Evolutionary conservation across 2,888 invertebrate species (phyloP), one percentile per base, ranked within the genome.

Genomic region (Rhabditophanes sp.): DNA sequence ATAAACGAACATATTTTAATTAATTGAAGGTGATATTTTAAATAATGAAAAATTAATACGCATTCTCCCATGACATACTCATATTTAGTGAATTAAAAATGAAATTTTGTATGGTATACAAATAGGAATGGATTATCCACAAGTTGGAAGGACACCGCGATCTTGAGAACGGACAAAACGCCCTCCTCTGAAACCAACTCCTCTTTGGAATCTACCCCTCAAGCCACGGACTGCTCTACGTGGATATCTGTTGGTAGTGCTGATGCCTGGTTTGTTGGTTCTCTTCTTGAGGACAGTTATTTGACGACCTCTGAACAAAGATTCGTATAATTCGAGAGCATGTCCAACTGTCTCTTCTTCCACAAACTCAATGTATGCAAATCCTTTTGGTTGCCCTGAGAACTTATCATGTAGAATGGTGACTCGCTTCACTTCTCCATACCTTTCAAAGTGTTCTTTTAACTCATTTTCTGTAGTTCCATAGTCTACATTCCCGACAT

Each of bases 401-500:
- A 80, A 93, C 71, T 90, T 93, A 74, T 99, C 93, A 72, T 90
- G 90, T 57, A 90, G 75, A 67, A 99, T 99, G 47, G 96, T 99
- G 45, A 99, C 93, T 68, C 96, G 75, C 72, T 96, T 93, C 44
- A 96, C 84, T 46, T 88, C 84, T 35, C 96, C 96, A 72, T 96
- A 99, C 21, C 93, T 93, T 71, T 96, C 93, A 69, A 96, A 96
- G 69, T 96, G 96, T 56, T 84, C 82, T 65, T 96, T 93, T 41
- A 96, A 68, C 68, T 96, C 96, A 68, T 96, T 93, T 18, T 96
- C 96, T 2, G 93, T 93, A 24, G 93, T 87, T 8, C 87, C 88
- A 69, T 96, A 96, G 68, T 96, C 96, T 44, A 71, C 71, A 59
- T 73, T 72, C 39, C 71, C 71, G 20, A 72, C 70, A 70, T 88